Percentiles rank a stretch among this genome's conserved stretches.
These are phyloP conservation scores for Meriones unguiculatus DNA, from an alignment of 2,113 vertebrate genomes.

Conservation along the genomic window DNA sequence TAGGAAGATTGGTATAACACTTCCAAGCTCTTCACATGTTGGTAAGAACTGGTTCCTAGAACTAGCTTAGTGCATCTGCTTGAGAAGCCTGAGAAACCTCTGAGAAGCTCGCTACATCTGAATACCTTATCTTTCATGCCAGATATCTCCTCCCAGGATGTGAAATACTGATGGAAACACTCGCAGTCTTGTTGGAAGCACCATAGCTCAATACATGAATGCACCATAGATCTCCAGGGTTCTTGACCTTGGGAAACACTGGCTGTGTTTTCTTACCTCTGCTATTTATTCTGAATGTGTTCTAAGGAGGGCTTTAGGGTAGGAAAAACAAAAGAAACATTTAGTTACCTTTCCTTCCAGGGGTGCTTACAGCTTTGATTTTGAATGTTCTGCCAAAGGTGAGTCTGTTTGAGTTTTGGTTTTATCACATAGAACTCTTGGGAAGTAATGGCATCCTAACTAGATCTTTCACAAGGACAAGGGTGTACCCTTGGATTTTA, in stretches of 20 bases:
- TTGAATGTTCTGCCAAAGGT: neutral
- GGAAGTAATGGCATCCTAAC: neutral
- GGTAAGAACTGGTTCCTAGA: neutral
- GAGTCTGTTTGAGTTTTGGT: neutral
- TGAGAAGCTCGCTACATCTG: neutral
- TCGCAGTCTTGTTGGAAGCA: neutral
- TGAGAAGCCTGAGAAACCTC: neutral
- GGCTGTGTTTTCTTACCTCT: neutral
- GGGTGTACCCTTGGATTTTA: neutral
- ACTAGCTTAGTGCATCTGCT: neutral
- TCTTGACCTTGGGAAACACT: neutral
- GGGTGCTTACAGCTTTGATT: neutral
- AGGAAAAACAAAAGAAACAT: neutral
- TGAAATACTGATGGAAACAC: neutral
- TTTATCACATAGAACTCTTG: neutral
- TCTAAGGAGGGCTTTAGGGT: neutral
- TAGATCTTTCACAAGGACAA: neutral
- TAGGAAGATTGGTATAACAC: neutral
- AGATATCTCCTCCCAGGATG: neutral
- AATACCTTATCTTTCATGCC: neutral
- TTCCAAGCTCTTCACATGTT: neutral
- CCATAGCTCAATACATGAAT: neutral
- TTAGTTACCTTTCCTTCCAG: neutral
- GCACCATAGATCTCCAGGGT: neutral
- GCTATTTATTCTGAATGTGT: neutral